phyloP scores from a whole-genome alignment of 2,797 vertebrate species.

The Poeciliopsis infans region DNA sequence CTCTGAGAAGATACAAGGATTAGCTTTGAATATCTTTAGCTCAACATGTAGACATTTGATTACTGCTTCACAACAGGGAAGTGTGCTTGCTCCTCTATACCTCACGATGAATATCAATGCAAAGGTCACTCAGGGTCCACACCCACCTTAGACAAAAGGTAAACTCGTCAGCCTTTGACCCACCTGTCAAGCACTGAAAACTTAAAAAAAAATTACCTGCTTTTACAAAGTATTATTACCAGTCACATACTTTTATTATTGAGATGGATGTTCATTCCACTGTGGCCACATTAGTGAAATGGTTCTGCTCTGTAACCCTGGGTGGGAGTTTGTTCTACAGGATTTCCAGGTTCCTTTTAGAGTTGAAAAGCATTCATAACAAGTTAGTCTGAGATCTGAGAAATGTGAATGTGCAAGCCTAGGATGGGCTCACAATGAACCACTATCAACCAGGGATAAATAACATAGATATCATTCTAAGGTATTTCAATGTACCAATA shows the following conservation, averaged over 20 bases:
- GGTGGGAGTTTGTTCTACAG: neutral
- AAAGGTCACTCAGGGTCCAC: conserved; percentile 47
- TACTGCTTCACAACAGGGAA: conserved; percentile 59
- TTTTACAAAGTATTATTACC: neutral
- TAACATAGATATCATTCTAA: neutral
- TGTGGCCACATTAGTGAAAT: neutral
- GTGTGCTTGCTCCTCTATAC: conserved; percentile 38
- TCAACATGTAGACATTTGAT: conserved; percentile 60
- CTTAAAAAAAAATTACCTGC: neutral
- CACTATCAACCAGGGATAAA: neutral
- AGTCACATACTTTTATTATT: conserved; percentile 1
- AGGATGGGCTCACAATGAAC: neutral
- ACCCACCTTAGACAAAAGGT: conserved; percentile 19
- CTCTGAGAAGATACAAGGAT: conserved; percentile 76
- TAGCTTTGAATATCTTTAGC: conserved; percentile 65
- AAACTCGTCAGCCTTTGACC: conserved; percentile 38
- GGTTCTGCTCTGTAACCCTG: neutral
- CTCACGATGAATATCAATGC: conserved; percentile 54
- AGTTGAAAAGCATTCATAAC: neutral
- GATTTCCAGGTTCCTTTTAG: neutral
- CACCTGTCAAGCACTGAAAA: conserved; percentile 17
- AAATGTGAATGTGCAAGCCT: neutral
- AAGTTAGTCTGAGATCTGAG: neutral
- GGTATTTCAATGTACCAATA: conserved; percentile 26
- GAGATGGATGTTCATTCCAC: neutral